A percentile compares a stretch with the other conserved stretches of the same genome.
Evolutionary conservation across 2,113 vertebrate genomes (phyloP).

Genomic region (Phrynosoma blainvillii): DNA sequence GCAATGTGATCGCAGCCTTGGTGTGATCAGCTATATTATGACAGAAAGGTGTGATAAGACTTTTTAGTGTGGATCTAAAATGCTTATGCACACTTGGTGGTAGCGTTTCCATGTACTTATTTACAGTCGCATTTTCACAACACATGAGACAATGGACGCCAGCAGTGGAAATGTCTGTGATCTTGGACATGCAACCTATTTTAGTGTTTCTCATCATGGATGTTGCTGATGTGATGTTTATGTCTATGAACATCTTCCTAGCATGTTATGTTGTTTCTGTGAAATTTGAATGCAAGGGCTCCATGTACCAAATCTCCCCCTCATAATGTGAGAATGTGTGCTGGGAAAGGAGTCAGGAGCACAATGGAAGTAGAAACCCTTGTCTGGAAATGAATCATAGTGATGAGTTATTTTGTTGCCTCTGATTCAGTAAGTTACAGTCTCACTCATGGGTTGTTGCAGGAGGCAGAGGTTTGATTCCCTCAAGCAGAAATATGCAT

Average conservation of each 20-base stretch:
- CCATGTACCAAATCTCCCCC: not conserved
- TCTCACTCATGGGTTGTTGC: not conserved
- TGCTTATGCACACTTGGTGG: not conserved
- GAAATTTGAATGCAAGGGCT: no score
- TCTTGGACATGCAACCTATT: no score
- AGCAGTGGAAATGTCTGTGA: not conserved
- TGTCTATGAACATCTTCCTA: not conserved
- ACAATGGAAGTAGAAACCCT: not conserved
- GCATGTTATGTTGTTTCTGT: not conserved
- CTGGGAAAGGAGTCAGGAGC: not conserved
- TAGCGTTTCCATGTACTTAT: not conserved
- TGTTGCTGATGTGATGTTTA: not conserved
- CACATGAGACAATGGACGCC: not conserved
- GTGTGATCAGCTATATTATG: no score
- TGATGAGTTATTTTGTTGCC: not conserved
- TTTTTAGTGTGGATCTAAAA: not conserved
- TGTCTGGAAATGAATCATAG: not conserved
- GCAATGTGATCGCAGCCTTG: no score
- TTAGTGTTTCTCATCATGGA: not conserved
- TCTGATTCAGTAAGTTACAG: constrained; percentile 12
- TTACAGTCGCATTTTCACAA: not conserved
- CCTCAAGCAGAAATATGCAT: not conserved
- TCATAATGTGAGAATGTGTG: not conserved
- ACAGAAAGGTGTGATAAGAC: not conserved
- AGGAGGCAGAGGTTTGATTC: not conserved